Evolutionary conservation across 2,888 invertebrate species (phyloP), one percentile per base, ranked within the genome.

Genomic region (Amblyjoppa proteus): DNA sequence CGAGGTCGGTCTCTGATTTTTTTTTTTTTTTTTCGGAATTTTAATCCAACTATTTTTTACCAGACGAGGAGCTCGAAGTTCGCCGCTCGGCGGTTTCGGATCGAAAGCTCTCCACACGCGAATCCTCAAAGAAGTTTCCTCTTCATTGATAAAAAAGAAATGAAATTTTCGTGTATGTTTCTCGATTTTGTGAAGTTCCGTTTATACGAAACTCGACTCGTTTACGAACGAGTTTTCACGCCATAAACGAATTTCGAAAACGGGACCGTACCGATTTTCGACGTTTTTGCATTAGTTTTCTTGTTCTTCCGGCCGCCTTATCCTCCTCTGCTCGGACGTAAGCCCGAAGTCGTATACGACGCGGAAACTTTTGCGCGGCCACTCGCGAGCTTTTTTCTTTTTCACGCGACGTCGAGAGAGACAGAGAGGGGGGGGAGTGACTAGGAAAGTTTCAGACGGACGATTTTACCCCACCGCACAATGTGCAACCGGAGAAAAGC

Each of bases 301-400:
- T 45, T 7, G 25, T 25, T 9, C 25, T 16, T 41, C 7, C 16
- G 7, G 1, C 28, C 53, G 25, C 61, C 61, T 74, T 64, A 75
- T 64, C 74, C 74, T 6, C 45, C 34, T 61, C 28, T 25, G 45
- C 75, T 75, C 75, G 49, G 64, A 75, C 64, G 64, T 49, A 64
- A 75, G 64, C 64, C 13, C 75, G 11, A 9, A 75, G 45, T 51
- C 49, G 75, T 20, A 75, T 13, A 41, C 61, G 49, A 64, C 61
- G 61, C 28, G 25, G 13, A 75, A 75, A 75, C 75, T 75, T 75
- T 75, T n/a, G 64, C 64, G 20, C 75, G 41, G 64, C 64, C n/a
- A 75, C 34, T 75, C 75, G 61, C 49, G 61, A 6, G 61, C 61
- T 61, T 61, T 61, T 25, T 56, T 56, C 20, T 56, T 25, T 25